phyloP scores from a whole-genome alignment of 2,797 vertebrate genomes.

The Megaceryle alcyon region DNA sequence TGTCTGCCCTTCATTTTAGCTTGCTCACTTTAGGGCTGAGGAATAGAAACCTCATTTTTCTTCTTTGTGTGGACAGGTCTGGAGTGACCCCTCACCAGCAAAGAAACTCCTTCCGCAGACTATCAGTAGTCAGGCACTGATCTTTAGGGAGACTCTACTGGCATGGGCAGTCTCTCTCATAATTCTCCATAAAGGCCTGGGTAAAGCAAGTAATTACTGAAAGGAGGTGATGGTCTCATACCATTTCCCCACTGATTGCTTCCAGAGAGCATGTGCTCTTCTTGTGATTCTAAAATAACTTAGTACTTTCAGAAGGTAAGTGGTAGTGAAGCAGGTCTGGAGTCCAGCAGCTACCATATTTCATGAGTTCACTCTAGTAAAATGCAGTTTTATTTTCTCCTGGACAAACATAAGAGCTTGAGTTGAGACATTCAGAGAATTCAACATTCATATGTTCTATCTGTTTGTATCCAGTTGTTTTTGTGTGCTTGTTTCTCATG shows the following conservation, averaged over 20 bases:
- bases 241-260: not conserved
- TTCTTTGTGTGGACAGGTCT: not conserved
- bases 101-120: not conserved
- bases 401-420: not conserved
- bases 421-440: not conserved
- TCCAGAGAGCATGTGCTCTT: not conserved
- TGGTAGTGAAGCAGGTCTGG: not conserved
- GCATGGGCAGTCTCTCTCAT: not conserved
- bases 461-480: not conserved
- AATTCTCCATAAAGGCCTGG: not conserved
- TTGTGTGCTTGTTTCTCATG: not conserved
- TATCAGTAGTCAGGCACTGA: not conserved
- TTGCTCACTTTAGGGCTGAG: not conserved
- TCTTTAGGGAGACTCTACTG: not conserved
- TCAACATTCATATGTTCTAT: not conserved
- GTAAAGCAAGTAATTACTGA: not conserved
- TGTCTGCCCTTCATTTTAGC: not conserved
- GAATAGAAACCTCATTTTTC: not conserved
- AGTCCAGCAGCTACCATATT: not conserved
- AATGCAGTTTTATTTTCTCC: not conserved
- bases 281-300: not conserved
- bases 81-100: not conserved
- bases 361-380: not conserved
- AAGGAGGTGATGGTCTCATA: not conserved
- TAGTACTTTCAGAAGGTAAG: not conserved